Evolutionary conservation across 2,888 invertebrate species (phyloP).

Genomic region (Dusona sp.): DNA sequence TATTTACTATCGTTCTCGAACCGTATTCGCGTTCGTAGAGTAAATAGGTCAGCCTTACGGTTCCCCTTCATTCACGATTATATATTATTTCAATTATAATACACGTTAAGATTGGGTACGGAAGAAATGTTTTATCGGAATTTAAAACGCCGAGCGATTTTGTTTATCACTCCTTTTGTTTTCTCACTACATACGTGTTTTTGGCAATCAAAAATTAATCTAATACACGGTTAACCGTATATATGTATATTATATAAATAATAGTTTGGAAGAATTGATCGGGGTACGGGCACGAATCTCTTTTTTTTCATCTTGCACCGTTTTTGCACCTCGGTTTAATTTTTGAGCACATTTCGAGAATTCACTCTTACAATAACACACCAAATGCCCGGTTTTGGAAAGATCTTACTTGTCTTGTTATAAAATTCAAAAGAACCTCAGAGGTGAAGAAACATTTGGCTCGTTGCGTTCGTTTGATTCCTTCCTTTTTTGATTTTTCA

Average conservation of each 20-base stretch:
- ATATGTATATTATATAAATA: conserved; percentile 42
- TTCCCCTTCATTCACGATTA: conserved; percentile 65
- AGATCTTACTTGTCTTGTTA: background rate
- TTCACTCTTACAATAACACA: conserved; percentile 46
- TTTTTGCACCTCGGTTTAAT: conserved; percentile 14
- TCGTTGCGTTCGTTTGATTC: conserved; percentile 58
- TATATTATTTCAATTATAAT: conserved; percentile 49
- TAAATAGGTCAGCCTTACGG: conserved; percentile 78
- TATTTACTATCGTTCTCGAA: conserved; percentile 73
- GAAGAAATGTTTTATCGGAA: conserved; percentile 58
- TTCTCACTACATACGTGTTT: conserved; percentile 22
- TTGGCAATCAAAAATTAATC: conserved; percentile 48
- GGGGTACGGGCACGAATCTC: conserved; percentile 50
- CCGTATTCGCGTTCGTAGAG: conserved; percentile 70
- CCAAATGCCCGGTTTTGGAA: background rate
- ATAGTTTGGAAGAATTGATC: conserved; percentile 63
- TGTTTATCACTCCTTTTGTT: conserved; percentile 28
- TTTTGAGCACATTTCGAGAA: conserved; percentile 67
- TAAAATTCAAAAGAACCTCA: conserved; percentile 48
- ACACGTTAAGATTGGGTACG: conserved; percentile 64
- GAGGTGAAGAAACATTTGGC: conserved; percentile 51
- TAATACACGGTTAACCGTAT: conserved; percentile 1
- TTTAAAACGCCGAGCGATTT: conserved; percentile 40
- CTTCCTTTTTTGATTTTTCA: conserved; percentile 32
- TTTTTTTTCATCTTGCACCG: conserved; percentile 1